A percentile compares a stretch with the other conserved stretches of the same genome.
Evolutionary conservation across 1,140 invertebrate genomes (phyloP).

Genomic region (Neoseiulus cucumeris): DNA sequence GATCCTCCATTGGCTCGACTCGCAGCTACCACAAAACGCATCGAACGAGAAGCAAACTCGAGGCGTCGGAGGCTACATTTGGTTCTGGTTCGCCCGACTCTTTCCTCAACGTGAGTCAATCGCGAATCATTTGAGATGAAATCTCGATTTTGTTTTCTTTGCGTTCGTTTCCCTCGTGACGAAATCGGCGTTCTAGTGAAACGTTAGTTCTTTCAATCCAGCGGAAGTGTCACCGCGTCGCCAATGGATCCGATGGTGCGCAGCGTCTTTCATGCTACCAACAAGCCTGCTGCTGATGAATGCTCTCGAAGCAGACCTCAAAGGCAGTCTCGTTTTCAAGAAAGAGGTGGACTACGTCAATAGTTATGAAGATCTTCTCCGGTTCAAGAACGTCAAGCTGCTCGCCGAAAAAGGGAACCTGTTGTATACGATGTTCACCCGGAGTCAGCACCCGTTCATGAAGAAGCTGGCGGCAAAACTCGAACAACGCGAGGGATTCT

Average conservation of each 20-base stretch:
- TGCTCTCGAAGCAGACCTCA: not conserved
- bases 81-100: not conserved
- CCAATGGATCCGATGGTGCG: not conserved
- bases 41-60: not conserved
- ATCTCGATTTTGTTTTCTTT: too few species aligned
- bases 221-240: not conserved
- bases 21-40: not conserved
- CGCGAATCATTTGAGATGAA: not conserved
- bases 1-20: not conserved
- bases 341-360: not conserved
- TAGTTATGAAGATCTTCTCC: not conserved
- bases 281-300: not conserved
- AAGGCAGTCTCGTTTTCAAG: slow-evolving; percentile 2
- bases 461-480: not conserved
- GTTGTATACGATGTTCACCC: not conserved
- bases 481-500: not conserved
- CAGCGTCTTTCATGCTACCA: not conserved
- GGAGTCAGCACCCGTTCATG: not conserved
- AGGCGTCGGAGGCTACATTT: not conserved
- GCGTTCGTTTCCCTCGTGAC: too few species aligned
- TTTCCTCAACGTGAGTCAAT: not conserved
- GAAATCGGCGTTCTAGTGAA: too few species aligned
- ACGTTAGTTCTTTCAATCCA: not conserved
- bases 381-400: not conserved
- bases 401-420: not conserved